phyloP scores from a whole-genome alignment of 53 echinoderm and acorn worm genomes.

The Luidia sarsii region DNA sequence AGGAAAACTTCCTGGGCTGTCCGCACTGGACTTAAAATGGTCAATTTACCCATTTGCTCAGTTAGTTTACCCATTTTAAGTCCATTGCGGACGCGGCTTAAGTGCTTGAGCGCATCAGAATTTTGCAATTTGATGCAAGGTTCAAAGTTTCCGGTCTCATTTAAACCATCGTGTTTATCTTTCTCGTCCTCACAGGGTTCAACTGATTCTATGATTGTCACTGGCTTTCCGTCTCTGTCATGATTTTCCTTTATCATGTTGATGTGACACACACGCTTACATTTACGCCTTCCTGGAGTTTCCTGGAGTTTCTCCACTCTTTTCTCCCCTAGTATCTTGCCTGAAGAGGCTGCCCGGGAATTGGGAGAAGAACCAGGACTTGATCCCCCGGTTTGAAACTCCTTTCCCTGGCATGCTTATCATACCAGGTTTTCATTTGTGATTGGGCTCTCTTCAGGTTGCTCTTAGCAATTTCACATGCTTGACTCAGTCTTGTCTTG shows the following conservation, averaged over 20 bases:
- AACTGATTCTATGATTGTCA: background rate
- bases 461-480: constrained; percentile 50
- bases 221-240: constrained; percentile 1
- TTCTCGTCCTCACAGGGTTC: background rate
- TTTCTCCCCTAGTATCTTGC: constrained; percentile 43
- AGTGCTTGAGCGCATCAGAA: constrained; percentile 34
- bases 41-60: too few species aligned
- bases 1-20: too few species aligned
- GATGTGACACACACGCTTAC: constrained; percentile 55
- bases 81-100: too few species aligned
- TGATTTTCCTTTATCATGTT: constrained; percentile 68
- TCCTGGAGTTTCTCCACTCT: constrained; percentile 57
- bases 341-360: constrained; percentile 22
- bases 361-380: constrained; percentile 58
- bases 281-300: constrained; percentile 40
- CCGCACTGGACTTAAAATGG: too few species aligned
- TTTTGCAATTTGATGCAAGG: constrained; percentile 13
- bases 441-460: constrained; percentile 39
- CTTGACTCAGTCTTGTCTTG: constrained; percentile 33
- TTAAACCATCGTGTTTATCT: too few species aligned
- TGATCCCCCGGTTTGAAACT: constrained; percentile 54
- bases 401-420: constrained; percentile 26
- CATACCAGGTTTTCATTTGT: constrained; percentile 57
- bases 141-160: background rate
- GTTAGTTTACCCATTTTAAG: too few species aligned